Evolutionary conservation across 1,140 invertebrate genomes (phyloP).

Genomic region (Matsumurasca onukii): DNA sequence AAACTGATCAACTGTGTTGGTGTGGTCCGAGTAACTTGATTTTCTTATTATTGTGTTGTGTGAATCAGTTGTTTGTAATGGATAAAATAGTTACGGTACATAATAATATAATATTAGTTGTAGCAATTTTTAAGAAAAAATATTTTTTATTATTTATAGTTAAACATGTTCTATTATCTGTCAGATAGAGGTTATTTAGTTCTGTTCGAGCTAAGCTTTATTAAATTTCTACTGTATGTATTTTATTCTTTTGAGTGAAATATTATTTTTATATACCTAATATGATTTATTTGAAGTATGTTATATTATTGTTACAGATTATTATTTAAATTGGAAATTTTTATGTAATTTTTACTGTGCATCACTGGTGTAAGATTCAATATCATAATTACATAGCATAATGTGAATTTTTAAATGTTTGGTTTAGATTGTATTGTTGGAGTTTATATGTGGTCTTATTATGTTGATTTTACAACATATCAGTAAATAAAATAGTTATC

Average conservation of each 20-base stretch:
- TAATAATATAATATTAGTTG: conserved; percentile 22
- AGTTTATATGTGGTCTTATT: conserved; percentile 28
- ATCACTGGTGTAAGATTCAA: conserved; percentile 6
- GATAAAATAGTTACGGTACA: conserved; percentile 27
- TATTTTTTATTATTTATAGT: conserved; percentile 31
- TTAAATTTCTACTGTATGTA: conserved; percentile 15
- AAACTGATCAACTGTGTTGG: background rate
- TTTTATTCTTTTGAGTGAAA: conserved; percentile 24
- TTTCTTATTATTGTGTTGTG: conserved; percentile 27
- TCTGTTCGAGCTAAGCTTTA: conserved; percentile 10
- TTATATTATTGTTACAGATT: conserved; percentile 25
- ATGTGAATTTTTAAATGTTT: conserved; percentile 6
- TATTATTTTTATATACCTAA: conserved; percentile 13
- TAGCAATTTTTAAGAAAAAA: conserved; percentile 28
- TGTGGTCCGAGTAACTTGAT: conserved; percentile 14
- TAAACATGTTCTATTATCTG: conserved; percentile 19
- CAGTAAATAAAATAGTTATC: conserved; percentile 26
- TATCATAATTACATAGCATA: background rate
- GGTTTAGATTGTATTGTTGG: conserved; percentile 30
- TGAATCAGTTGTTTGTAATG: conserved; percentile 28
- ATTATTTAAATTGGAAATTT: conserved; percentile 21
- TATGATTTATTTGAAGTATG: conserved; percentile 17
- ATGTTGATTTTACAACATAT: conserved; percentile 25
- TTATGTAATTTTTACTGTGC: background rate
- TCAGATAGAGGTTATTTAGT: background rate